Percentiles rank a stretch among this genome's conserved stretches.
phyloP scores from a whole-genome alignment of 1,140 invertebrate species.

The Pemphigus obesinymphae region DNA sequence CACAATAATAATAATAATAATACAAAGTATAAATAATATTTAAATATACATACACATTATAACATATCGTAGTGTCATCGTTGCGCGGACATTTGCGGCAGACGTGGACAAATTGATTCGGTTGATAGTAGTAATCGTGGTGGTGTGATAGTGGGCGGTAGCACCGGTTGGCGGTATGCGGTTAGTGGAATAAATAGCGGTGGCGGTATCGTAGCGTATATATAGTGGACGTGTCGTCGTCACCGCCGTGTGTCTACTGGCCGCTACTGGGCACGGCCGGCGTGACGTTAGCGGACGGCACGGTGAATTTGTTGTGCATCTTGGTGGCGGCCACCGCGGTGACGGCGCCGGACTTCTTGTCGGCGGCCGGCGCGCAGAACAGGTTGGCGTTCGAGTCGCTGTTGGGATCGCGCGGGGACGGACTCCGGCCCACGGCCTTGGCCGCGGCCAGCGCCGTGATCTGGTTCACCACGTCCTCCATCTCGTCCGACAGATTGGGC shows the following conservation, averaged over 20 bases:
- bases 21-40: not conserved
- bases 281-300: slow-evolving; percentile 2
- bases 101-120: not conserved
- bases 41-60: not conserved
- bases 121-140: not conserved
- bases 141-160: not conserved
- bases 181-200: not conserved
- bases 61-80: not conserved
- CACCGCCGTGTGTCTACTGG: slow-evolving; percentile 12
- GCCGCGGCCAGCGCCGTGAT: slow-evolving; percentile 68
- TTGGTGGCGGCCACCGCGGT: not conserved
- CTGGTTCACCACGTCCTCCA: slow-evolving; percentile 78
- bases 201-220: no score
- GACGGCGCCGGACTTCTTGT: slow-evolving; percentile 42
- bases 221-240: no score
- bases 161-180: not conserved
- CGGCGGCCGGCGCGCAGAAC: slow-evolving; percentile 44
- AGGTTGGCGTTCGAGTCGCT: slow-evolving; percentile 47
- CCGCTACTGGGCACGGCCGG: slow-evolving; percentile 22
- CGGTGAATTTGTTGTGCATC: slow-evolving; percentile 26
- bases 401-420: slow-evolving; percentile 29
- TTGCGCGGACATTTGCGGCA: not conserved
- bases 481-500: slow-evolving; percentile 62
- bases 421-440: slow-evolving; percentile 56
- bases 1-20: slow-evolving; percentile 24